Evolutionary conservation across 2,113 vertebrate genomes (phyloP), one percentile per base, ranked within the genome.

Genomic region (Xyliphius kryptos): DNA sequence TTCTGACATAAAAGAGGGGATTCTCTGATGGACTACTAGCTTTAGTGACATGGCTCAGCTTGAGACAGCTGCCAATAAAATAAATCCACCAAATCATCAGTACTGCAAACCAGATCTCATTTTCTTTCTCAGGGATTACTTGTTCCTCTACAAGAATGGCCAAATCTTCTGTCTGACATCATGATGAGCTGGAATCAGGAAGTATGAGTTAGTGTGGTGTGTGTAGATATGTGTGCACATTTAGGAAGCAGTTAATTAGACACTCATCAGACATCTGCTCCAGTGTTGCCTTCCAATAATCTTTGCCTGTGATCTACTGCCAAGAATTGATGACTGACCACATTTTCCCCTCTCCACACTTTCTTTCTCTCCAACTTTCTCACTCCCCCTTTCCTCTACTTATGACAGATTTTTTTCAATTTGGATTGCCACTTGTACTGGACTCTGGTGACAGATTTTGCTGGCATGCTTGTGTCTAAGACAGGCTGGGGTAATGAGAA

Each of bases 231-330:
- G 54, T 50, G 55, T 43, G 41, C 13, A 49, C 21, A 19, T 70
- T 62, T n/a, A n/a, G n/a, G 82, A 86, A 85, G 80, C 82, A 87
- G 86, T 86, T 89, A 88, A 86, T 88, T 88, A 85, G 85, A 87
- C 83, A 83, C 82, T 87, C 85, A 89, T 89, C 87, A 87, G 84
- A 85, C 86, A 89, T 89, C 87, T 88, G 85, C 83, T 76, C 73
- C 83, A 81, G 79, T 79, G 82, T 84, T 83, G 81, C 77, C 78
- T 63, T 87, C 85, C 85, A 88, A 87, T 86, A 86, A 88, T 88
- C 85, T 85, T 82, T 72, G 80, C 75, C 79, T 82, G 85, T 78
- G 74, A 85, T 85, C 81, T 74, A 71, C 79, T 86, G 85, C 87
- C 86, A 88, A 81, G 81, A 85, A 83, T 85, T 83, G 85, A 86